Evolutionary conservation across 2,888 invertebrate species (phyloP).

Genomic region (Drepanosiphum platanoidis): DNA sequence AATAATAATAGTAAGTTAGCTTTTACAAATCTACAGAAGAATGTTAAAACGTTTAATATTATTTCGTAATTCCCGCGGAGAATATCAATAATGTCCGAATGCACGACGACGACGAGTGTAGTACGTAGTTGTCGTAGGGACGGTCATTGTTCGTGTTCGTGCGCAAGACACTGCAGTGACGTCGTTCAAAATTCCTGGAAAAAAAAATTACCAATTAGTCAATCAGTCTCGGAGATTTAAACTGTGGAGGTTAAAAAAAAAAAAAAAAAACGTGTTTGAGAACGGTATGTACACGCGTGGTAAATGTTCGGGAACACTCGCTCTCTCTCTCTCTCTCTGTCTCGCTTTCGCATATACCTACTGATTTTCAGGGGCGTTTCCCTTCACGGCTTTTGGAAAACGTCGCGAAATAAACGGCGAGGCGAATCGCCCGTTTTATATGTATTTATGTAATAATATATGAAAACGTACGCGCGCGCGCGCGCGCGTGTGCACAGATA

Average conservation of each 20-base stretch:
- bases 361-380: not conserved
- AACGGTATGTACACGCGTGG: too few species aligned
- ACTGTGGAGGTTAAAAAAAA: too few species aligned
- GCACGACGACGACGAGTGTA: not conserved
- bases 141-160: too few species aligned
- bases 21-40: conserved; percentile 54
- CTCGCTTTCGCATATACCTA: too few species aligned
- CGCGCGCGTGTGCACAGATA: not conserved
- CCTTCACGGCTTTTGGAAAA: too few species aligned
- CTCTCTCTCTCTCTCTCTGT: too few species aligned
- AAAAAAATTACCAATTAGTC: not conserved
- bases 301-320: too few species aligned
- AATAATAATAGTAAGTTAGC: conserved; percentile 47
- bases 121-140: not conserved
- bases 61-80: not conserved
- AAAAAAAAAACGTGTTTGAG: too few species aligned
- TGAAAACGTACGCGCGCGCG: not conserved
- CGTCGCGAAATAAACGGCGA: not conserved
- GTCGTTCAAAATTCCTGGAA: not conserved
- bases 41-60: conserved; percentile 36
- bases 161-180: not conserved
- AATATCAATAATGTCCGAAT: not conserved
- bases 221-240: too few species aligned
- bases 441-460: not conserved
- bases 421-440: not conserved